Evolutionary conservation across 2,113 vertebrate species (phyloP).

Genomic region (Hippolais icterina): DNA sequence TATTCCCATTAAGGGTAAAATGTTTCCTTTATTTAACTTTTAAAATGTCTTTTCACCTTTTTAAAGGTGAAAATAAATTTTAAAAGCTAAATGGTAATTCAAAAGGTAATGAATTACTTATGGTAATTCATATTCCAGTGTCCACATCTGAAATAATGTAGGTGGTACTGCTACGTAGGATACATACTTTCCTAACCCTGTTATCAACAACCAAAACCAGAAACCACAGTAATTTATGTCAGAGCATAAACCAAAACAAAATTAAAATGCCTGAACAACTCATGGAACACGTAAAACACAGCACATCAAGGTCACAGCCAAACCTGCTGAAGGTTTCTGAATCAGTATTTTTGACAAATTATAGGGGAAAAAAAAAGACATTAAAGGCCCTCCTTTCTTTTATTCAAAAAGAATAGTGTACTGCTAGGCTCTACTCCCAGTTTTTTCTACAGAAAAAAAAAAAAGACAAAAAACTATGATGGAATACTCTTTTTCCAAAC

Average conservation of each 20-base stretch:
- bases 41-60: not conserved
- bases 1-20: not conserved
- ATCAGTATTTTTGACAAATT: not conserved
- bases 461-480: not conserved
- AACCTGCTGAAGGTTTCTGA: not conserved
- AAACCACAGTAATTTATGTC: not conserved
- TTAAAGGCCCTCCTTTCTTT: not conserved
- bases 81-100: too few species aligned
- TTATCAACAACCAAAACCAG: not conserved
- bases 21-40: not conserved
- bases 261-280: rapidly evolving
- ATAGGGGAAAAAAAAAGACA: too few species aligned
- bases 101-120: not conserved
- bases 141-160: not conserved
- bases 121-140: not conserved
- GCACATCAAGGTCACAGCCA: not conserved
- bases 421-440: not conserved
- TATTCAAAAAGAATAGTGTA: not conserved
- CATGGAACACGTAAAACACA: not conserved
- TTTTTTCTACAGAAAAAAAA: not conserved
- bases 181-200: not conserved
- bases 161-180: not conserved
- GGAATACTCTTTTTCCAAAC: not conserved
- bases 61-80: not conserved
- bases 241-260: not conserved